These are phyloP conservation scores for Megalopta genalis DNA, from an alignment of 1,140 invertebrate species.

Conservation along the genomic window DNA sequence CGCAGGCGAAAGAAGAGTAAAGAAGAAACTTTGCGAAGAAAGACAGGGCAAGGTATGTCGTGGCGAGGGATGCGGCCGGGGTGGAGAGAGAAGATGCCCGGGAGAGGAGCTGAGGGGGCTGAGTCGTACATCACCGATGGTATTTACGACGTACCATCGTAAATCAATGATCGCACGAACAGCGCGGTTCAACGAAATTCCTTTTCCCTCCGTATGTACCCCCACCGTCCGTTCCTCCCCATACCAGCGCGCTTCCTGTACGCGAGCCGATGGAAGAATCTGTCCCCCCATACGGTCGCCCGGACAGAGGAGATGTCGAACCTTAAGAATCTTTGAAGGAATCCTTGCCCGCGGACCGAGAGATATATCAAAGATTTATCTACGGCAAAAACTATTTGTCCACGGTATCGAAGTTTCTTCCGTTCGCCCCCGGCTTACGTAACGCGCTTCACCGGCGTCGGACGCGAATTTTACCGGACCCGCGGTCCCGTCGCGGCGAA, in stretches of 20 bases:
- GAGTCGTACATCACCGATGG: slow-evolving; percentile 68
- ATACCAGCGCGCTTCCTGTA: slow-evolving; percentile 53
- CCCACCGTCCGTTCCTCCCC: slow-evolving; percentile 27
- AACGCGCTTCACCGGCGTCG: background rate
- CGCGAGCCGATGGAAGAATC: slow-evolving; percentile 49
- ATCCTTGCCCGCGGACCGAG: slow-evolving; percentile 8
- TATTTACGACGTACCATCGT: slow-evolving; percentile 71
- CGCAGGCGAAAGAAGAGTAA: slow-evolving; percentile 51
- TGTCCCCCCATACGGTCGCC: slow-evolving; percentile 44
- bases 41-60: slow-evolving; percentile 20
- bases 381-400: slow-evolving; percentile 43
- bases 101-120: slow-evolving; percentile 33
- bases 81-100: slow-evolving; percentile 17
- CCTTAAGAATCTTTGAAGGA: slow-evolving; percentile 50
- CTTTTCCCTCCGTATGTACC: slow-evolving; percentile 55
- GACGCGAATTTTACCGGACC: no score
- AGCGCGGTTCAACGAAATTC: slow-evolving; percentile 67
- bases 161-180: slow-evolving; percentile 70
- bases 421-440: background rate
- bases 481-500: no score
- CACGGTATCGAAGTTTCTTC: slow-evolving; percentile 34
- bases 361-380: slow-evolving; percentile 35
- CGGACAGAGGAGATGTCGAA: slow-evolving; percentile 49
- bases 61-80: background rate
- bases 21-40: slow-evolving; percentile 41